Evolutionary conservation across 1,140 invertebrate genomes (phyloP).

Genomic region (Macrosteles quadrilineatus): DNA sequence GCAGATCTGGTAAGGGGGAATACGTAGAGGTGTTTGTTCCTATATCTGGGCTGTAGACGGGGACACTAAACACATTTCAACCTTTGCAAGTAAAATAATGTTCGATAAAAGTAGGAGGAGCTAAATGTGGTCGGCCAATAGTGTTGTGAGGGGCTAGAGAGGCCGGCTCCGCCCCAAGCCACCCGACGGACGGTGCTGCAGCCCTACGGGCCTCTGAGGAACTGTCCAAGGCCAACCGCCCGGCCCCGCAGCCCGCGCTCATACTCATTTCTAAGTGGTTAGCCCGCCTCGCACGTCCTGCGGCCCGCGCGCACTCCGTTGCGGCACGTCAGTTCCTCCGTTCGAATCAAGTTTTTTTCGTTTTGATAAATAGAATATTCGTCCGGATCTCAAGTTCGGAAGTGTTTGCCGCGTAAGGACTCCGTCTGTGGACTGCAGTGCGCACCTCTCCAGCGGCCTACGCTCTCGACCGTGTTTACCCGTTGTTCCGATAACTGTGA

Average conservation of each 20-base stretch:
- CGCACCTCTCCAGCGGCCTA: neutral
- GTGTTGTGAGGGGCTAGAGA: neutral
- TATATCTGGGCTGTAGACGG: too few relatives aligned
- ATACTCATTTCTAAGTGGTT: constrained; percentile 6
- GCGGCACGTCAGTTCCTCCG: neutral
- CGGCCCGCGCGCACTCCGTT: neutral
- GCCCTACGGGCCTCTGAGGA: neutral
- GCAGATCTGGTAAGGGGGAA: too few relatives aligned
- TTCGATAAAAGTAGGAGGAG: constrained; percentile 11
- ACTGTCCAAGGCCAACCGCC: constrained; percentile 10
- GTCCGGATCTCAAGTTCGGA: too few relatives aligned
- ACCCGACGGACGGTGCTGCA: neutral
- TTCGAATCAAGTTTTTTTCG: neutral
- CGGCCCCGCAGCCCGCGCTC: neutral
- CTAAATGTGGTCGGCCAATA: constrained; percentile 14
- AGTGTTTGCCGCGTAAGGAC: too few relatives aligned
- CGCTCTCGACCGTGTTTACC: neutral
- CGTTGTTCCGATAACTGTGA: neutral
- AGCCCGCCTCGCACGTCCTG: neutral
- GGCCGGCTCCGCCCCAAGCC: neutral
- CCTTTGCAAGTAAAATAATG: constrained; percentile 17
- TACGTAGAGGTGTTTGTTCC: too few relatives aligned
- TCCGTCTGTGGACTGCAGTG: neutral
- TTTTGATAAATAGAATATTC: neutral
- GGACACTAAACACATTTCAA: neutral